Base-by-base conservation (phyloP, 30 jellyfish, hydroid and myxozoan genomes). In the Cassiopea andromeda region DNA sequence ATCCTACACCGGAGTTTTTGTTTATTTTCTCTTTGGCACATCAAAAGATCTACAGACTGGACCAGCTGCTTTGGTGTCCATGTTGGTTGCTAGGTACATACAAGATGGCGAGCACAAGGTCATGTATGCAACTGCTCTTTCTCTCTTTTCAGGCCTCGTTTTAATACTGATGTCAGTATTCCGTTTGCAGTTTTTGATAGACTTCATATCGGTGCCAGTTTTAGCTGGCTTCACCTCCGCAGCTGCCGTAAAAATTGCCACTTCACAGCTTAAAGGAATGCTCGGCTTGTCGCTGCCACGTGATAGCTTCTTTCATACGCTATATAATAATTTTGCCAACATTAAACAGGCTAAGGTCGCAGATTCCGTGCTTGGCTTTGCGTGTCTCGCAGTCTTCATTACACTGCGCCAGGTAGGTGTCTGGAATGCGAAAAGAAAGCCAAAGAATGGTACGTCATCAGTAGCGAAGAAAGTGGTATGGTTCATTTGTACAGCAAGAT, bases 201-300 rank as follows among this genome's bases (percentile, higher is more conserved):
- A 85, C 44, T 92, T 92, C 89, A 85, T 92, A 38, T 92, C 97
- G 7, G 90, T 69, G 14, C 94, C 97, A 1, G 97, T 92, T 14
- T 75, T 92, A 13, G 88, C 94, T 58, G 97, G 94, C 7, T 92
- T 85, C 81, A 92, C 94, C 57, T 85, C 97, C 44, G 94, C 94
- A n/a, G 97, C 94, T 16, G 94, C 94, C 8, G 48, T 92, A 67
- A 84, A 87, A 72, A 92, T 92, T 73, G 97, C 77, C 2, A 77
- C 82, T 43, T 75, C 94, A 15, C 97, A 92, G 69, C 80, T 92
- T 3, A 87, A 87, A 59, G 94, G 95, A n/a, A 69, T 85, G 92
- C 79, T 92, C 70, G 97, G 97, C 13, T 73, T 89, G n/a, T 69
- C 90, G 61, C 15, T 89, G 4, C 92, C 92, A 15, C 92, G 92